Conservation (phyloP, 64 coral and sea anemone genomes). For the Porites lutea region DNA sequence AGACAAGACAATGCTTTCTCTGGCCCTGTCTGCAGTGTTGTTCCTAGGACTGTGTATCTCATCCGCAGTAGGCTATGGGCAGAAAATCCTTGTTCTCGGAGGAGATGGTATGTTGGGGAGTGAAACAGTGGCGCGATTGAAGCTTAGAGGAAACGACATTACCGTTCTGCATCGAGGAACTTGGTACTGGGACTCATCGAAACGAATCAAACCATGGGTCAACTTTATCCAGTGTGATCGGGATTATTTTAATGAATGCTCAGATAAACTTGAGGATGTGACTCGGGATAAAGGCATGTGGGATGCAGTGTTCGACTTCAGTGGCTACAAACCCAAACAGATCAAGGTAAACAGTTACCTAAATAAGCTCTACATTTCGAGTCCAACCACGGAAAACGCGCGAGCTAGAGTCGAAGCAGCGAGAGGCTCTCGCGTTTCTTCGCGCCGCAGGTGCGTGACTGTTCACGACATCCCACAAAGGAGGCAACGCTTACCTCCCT, state of each 20-base stretch:
- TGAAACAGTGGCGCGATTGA: slow-evolving; percentile 67
- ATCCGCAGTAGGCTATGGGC: neutral
- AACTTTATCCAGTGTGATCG: slow-evolving; percentile 64
- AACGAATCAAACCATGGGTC: slow-evolving; percentile 78
- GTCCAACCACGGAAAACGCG: too few species aligned
- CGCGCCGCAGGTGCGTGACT: too few species aligned
- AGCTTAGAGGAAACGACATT: slow-evolving; percentile 65
- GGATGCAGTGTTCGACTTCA: slow-evolving; percentile 75
- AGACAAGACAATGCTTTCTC: neutral
- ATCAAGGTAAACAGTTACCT: slow-evolving; percentile 53
- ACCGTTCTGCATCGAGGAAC: slow-evolving; percentile 73
- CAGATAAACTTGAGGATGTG: slow-evolving; percentile 23
- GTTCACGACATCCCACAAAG: too few species aligned
- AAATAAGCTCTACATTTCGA: too few species aligned
- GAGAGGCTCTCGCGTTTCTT: too few species aligned
- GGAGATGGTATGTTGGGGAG: slow-evolving; percentile 96
- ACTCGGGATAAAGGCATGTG: slow-evolving; percentile 46
- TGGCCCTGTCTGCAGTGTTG: neutral
- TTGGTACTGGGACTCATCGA: slow-evolving; percentile 72
- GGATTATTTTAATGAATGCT: slow-evolving; percentile 34
- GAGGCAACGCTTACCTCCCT: too few species aligned
- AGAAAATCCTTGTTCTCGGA: slow-evolving; percentile 83
- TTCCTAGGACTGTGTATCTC: neutral
- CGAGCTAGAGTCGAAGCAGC: too few species aligned
- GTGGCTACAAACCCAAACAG: slow-evolving; percentile 55